Base-by-base conservation (phyloP, 2,888 invertebrate species). In the Calameuta filiformis region DNA sequence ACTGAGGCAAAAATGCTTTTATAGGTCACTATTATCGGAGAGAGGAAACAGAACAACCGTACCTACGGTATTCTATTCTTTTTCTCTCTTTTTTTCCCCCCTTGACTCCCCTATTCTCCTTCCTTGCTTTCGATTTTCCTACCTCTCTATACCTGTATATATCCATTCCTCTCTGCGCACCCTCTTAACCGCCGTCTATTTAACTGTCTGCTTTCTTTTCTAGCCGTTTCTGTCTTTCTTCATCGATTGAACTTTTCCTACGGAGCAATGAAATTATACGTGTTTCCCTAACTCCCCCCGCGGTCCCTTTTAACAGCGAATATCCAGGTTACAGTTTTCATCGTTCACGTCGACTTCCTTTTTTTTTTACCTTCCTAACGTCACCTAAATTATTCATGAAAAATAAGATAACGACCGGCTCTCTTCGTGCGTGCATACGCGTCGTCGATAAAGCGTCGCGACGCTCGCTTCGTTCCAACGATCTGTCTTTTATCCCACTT, bases 321-420 rank as follows among this genome's bases (percentile, higher is more conserved):
- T 71, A 71, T 71, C 31, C 12, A 33, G 0, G 31, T 23, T 31
- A 31, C 71, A 34, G 1, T 71, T 71, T 71, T 34, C 31, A 71
- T 31, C 71, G 12, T 71, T 71, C 15, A 12, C 71, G 31, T 11
- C 31, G 3, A 71, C 3, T 34, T 82, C 85, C 85, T 85, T 6
- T 34, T 82, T 86, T 86, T 85, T 85, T 85, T 83, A 86, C 76
- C 82, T 68, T 71, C 35, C 33, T 12, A 40, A 83, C 83, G 83
- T 80, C 85, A 83, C 83, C 84, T 87, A 87, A 88, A 88, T 88
- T 88, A 87, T 88, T 88, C 87, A 88, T 88, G 86, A 85, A 81
- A 82, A 85, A 85, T 84, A 84, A 86, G 83, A 80, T 68, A 84
- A 82, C 84, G 83, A 83, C 83, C 82, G 40, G 31, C n/a, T 34